Evolutionary conservation across 2,888 invertebrate species (phyloP).

Genomic region (Eristalinus aeneus): DNA sequence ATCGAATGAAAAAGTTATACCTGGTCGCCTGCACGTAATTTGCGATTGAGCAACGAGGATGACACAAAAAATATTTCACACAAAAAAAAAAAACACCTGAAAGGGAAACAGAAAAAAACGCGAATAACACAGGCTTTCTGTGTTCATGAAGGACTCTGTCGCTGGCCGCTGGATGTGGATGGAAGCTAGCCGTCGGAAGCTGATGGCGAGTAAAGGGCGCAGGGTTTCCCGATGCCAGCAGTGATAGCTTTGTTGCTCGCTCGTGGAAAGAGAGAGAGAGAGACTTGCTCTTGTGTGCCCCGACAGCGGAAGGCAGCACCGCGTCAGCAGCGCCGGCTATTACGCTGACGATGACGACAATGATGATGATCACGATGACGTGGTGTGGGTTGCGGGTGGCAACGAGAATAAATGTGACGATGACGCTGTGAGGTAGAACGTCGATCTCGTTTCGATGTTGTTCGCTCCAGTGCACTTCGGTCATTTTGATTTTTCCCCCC

Average conservation of each 20-base stretch:
- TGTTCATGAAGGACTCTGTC: not conserved
- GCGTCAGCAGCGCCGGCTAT: not conserved
- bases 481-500: constrained; percentile 57
- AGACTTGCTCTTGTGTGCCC: constrained; percentile 17
- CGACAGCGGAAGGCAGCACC: too few species aligned
- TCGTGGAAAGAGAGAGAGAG: not conserved
- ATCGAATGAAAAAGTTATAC: constrained; percentile 71
- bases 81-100: not conserved
- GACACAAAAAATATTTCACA: constrained; percentile 50
- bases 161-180: not conserved
- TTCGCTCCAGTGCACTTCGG: constrained; percentile 63
- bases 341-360: not conserved
- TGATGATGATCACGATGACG: too few species aligned
- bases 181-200: not conserved
- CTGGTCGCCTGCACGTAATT: constrained; percentile 66
- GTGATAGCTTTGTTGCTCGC: constrained; percentile 10
- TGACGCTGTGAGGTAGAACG: constrained; percentile 56
- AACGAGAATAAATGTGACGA: constrained; percentile 33
- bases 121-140: constrained; percentile 16
- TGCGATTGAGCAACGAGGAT: constrained; percentile 66
- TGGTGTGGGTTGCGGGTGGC: not conserved
- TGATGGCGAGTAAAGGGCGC: not conserved
- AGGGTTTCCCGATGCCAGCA: not conserved
- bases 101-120: not conserved
- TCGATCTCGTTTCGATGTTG: constrained; percentile 63